These are phyloP conservation scores for Lates japonicus DNA, from an alignment of 2,797 vertebrate genomes.

Conservation along the genomic window DNA sequence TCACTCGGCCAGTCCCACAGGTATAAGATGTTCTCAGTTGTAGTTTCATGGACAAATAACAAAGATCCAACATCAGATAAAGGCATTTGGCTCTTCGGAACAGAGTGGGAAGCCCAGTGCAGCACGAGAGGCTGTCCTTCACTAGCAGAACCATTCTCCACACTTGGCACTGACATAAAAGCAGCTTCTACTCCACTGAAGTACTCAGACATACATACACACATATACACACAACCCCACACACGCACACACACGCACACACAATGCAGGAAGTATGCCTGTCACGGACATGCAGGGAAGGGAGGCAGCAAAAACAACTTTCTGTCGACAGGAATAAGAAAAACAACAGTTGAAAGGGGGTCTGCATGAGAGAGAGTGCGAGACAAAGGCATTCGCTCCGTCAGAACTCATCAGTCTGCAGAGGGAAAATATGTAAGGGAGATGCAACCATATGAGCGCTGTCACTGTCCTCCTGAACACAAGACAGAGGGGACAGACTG, in stretches of 20 bases:
- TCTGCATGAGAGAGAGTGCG: constrained; percentile 71
- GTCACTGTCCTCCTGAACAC: constrained; percentile 77
- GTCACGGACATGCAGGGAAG: constrained; percentile 80
- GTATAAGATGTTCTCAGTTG: constrained; percentile 87
- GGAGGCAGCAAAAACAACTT: constrained; percentile 84
- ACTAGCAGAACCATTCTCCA: constrained; percentile 83
- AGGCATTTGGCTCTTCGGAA: constrained; percentile 84
- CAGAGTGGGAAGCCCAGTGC: constrained; percentile 83
- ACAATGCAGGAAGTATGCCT: constrained; percentile 81
- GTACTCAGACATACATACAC: constrained; percentile 70
- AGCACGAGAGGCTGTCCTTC: constrained; percentile 82
- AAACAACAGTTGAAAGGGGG: constrained; percentile 82
- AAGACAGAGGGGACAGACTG: constrained; percentile 65
- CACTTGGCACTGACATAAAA: constrained; percentile 88
- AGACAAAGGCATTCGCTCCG: constrained; percentile 76
- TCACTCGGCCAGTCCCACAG: constrained; percentile 79
- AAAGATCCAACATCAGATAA: constrained; percentile 86
- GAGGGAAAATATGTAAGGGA: constrained; percentile 75
- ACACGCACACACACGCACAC: constrained; percentile 46
- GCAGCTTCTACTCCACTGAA: constrained; percentile 79
- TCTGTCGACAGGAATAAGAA: constrained; percentile 85
- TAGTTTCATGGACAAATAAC: constrained; percentile 88
- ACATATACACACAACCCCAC: constrained; percentile 62
- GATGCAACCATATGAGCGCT: constrained; percentile 76
- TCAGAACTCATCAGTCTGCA: constrained; percentile 80